Conservation (phyloP, 2,113 vertebrate genomes). For the Neoarius graeffei region DNA sequence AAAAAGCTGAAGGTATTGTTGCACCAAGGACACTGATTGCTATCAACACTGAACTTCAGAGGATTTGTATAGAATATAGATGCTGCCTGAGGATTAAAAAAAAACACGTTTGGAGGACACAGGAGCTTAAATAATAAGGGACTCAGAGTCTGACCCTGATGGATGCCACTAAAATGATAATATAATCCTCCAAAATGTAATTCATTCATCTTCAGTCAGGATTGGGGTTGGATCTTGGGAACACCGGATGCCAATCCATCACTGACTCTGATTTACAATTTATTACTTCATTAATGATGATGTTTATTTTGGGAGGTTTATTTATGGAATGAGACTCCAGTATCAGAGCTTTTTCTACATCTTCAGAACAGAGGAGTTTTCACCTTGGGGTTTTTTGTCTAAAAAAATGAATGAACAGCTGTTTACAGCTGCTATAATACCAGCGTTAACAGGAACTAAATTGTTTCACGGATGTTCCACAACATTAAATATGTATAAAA, state of each 20-base stretch:
- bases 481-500: background rate
- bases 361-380: background rate
- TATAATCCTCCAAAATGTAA: background rate
- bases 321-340: background rate
- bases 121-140: background rate
- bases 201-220: background rate
- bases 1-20: no score
- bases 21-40: no score
- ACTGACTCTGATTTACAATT: background rate
- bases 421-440: background rate
- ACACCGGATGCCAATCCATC: background rate
- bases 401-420: background rate
- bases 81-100: no score
- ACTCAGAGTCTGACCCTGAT: background rate
- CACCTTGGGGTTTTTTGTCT: background rate
- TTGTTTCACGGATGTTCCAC: background rate
- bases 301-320: background rate
- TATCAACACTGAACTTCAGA: no score
- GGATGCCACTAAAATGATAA: background rate
- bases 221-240: background rate
- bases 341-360: background rate
- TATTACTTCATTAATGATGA: background rate
- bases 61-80: no score
- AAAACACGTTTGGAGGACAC: no score
- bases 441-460: background rate